phyloP scores from a whole-genome alignment of 2,113 vertebrate genomes.

The Lanius collurio region DNA sequence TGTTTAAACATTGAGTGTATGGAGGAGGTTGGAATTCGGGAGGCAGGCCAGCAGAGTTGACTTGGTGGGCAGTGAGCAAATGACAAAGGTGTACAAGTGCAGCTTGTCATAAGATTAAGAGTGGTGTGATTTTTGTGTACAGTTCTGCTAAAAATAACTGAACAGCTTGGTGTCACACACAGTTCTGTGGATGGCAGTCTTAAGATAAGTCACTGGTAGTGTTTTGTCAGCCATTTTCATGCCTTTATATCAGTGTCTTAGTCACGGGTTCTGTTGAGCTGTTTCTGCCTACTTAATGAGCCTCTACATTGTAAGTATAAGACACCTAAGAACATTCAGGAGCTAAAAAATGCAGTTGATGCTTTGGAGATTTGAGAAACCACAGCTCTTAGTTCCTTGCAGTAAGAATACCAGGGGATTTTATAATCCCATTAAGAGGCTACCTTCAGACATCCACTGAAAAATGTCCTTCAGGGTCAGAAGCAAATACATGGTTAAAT shows the following conservation, averaged over 20 bases:
- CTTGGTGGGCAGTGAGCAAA: not conserved
- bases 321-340: not conserved
- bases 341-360: not conserved
- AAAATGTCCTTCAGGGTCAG: not conserved
- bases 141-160: not conserved
- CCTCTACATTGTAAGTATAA: not conserved
- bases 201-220: not conserved
- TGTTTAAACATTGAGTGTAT: not conserved
- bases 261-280: not conserved
- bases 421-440: not conserved
- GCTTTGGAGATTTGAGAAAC: not conserved
- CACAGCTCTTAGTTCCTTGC: not conserved
- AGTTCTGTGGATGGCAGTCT: not conserved
- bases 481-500: not conserved
- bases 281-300: not conserved
- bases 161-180: not conserved
- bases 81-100: not conserved
- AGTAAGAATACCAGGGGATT: not conserved
- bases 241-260: not conserved
- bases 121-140: constrained; percentile 11
- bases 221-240: not conserved
- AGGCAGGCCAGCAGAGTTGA: not conserved
- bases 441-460: not conserved
- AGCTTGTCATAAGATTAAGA: not conserved
- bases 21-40: not conserved